These are phyloP conservation scores for Agonopterix arenella DNA, from an alignment of 2,888 invertebrate genomes.

Conservation along the genomic window DNA sequence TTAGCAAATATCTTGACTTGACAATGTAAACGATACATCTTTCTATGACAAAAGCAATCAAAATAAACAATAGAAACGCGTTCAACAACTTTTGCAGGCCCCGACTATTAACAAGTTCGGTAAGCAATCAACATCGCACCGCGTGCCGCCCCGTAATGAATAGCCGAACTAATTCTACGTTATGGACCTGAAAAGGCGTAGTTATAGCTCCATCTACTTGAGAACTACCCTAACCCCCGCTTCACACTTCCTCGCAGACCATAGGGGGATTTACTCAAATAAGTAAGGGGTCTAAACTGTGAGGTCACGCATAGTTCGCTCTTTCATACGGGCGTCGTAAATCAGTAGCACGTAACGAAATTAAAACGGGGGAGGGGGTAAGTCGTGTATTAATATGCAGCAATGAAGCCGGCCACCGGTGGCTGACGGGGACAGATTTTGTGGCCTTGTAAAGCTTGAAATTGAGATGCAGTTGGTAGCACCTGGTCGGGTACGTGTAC, in stretches of 20 bases:
- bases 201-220: conserved; percentile 29
- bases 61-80: not conserved
- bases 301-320: conserved; percentile 51
- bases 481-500: conserved; percentile 25
- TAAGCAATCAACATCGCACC: conserved; percentile 55
- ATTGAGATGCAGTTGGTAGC: conserved; percentile 40
- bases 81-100: conserved; percentile 16
- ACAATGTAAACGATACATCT: not conserved
- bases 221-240: conserved; percentile 29
- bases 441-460: conserved; percentile 39
- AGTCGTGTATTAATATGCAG: conserved; percentile 59
- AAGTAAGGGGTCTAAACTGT: conserved; percentile 16
- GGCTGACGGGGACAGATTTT: conserved; percentile 57
- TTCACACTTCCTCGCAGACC: conserved; percentile 9
- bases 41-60: not conserved
- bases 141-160: conserved; percentile 48
- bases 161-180: conserved; percentile 53
- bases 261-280: conserved; percentile 16
- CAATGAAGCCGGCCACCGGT: conserved; percentile 28
- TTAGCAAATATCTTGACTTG: too few relatives aligned
- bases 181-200: conserved; percentile 48
- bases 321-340: conserved; percentile 63
- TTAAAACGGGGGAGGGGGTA: conserved; percentile 55
- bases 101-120: conserved; percentile 49
- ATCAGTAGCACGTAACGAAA: conserved; percentile 61